These are phyloP conservation scores for Proteles cristata DNA, from an alignment of 2,113 vertebrate genomes.

Conservation along the genomic window DNA sequence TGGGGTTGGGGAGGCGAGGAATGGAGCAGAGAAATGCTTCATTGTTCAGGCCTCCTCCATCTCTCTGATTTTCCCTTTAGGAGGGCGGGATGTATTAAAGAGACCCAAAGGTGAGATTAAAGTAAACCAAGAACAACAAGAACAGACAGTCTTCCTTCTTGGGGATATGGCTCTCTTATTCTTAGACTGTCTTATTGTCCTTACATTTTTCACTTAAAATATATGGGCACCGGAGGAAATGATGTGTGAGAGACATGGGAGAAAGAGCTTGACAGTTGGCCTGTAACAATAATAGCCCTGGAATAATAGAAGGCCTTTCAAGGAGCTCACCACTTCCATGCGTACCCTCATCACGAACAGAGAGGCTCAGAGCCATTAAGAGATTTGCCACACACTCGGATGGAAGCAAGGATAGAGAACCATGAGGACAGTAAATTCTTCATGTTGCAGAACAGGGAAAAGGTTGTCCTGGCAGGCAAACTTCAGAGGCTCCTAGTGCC, in stretches of 20 bases:
- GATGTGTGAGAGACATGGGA: constrained; percentile 66
- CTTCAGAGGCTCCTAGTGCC: neutral
- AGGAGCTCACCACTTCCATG: neutral
- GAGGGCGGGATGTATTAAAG: constrained; percentile 54
- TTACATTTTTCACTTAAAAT: constrained; percentile 58
- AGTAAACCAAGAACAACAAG: constrained; percentile 46
- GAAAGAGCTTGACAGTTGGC: constrained; percentile 27
- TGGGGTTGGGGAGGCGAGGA: neutral
- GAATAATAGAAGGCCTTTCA: constrained; percentile 21
- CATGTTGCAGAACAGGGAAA: neutral
- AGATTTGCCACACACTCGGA: neutral
- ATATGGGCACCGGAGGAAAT: constrained; percentile 57
- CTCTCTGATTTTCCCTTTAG: constrained; percentile 30
- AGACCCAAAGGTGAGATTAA: constrained; percentile 58
- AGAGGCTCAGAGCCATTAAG: neutral
- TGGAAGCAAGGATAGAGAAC: neutral
- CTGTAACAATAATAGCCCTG: constrained; percentile 52
- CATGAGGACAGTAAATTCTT: neutral
- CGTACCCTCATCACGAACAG: neutral
- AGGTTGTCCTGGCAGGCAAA: neutral
- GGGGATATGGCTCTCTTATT: constrained; percentile 29
- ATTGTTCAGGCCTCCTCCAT: constrained; percentile 46
- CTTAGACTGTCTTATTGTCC: constrained; percentile 22
- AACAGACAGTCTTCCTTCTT: constrained; percentile 46
- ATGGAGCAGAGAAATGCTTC: constrained; percentile 55